Base-by-base conservation (phyloP, 2,888 invertebrate species). In the Phragmatobia fuliginosa region DNA sequence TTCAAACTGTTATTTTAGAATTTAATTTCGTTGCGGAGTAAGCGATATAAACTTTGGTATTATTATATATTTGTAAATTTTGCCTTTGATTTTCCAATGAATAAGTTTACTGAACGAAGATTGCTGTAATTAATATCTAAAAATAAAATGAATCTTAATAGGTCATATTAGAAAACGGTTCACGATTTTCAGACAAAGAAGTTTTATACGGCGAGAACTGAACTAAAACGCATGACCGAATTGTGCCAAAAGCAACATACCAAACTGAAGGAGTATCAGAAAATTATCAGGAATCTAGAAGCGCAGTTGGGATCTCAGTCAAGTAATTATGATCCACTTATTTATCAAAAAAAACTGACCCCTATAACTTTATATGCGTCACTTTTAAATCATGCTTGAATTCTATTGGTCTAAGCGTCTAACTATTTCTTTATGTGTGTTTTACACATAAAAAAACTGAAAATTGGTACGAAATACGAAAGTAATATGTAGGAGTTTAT, bases 171-270 rank as follows among this genome's bases (percentile, higher is more conserved):
- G 16, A n/a, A 52, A 64, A 32, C 25, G 7, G 10, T 49, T 33
- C 11, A 2, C 62, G 3, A 28, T 21, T 82, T 79, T 32, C 78
- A 95, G 95, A 92, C 93, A 14, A 94, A 94, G 79, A 95, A 95
- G 80, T 95, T 95, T 78, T 89, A 92, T 75, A 83, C 88, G 14
- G 92, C 92, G 0, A 85, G 94, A 66, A 91, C 79, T 0, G 95
- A 95, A 78, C 72, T 95, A 56, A 93, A 91, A 78, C 91, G 93
- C 18, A 90, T 95, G 89, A 89, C 92, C 0, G 92, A 92, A 70
- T 73, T 95, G 21, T 92, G 92, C 74, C 93, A 94, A 74, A 94
- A 92, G 64, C 94, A 95, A 80, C 93, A 94, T 77, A 90, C 85
- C 49, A 93, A 94, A 70, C 68, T 95, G 41, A 94, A 91, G 73